A percentile compares a stretch with the other conserved stretches of the same genome.
Conservation (phyloP, 2,888 invertebrate species). For the Sarcophaga subvicina region DNA sequence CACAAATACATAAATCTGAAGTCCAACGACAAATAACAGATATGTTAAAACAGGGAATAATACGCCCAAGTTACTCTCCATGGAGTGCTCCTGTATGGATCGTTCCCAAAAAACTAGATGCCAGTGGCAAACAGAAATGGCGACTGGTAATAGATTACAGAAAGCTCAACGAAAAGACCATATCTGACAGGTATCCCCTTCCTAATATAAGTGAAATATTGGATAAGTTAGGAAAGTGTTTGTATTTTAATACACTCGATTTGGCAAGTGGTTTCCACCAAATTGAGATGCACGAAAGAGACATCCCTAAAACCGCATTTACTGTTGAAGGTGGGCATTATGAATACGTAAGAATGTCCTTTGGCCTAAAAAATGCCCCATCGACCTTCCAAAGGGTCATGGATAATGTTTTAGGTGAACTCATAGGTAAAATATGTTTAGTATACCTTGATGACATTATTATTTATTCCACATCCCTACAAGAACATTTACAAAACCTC, state of each 20-base stretch:
- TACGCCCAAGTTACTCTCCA: too few species aligned
- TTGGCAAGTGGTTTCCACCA: conserved; percentile 75
- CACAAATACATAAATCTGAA: too few species aligned
- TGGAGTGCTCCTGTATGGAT: too few species aligned
- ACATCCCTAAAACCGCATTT: conserved; percentile 70
- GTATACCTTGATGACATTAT: conserved; percentile 67
- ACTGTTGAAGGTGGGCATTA: conserved; percentile 66
- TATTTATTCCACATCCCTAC: conserved; percentile 43
- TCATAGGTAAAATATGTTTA: conserved; percentile 67
- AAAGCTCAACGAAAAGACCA: conserved; percentile 2
- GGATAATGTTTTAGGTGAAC: conserved; percentile 71
- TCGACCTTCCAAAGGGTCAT: conserved; percentile 64
- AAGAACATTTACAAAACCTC: conserved; percentile 67
- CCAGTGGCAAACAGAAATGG: conserved; percentile 30
- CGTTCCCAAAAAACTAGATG: too few species aligned
- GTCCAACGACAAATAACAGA: not conserved
- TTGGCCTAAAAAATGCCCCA: conserved; percentile 62
- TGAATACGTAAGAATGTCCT: conserved; percentile 68
- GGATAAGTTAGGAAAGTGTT: conserved; percentile 6
- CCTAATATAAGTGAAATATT: too few species aligned
- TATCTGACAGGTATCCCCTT: conserved; percentile 3
- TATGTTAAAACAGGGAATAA: too few species aligned
- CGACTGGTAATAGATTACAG: conserved; percentile 22
- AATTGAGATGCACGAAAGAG: conserved; percentile 71
- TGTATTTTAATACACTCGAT: conserved; percentile 76